Conservation (phyloP, 2,797 vertebrate species). For the Eupleurogrammus muticus region DNA sequence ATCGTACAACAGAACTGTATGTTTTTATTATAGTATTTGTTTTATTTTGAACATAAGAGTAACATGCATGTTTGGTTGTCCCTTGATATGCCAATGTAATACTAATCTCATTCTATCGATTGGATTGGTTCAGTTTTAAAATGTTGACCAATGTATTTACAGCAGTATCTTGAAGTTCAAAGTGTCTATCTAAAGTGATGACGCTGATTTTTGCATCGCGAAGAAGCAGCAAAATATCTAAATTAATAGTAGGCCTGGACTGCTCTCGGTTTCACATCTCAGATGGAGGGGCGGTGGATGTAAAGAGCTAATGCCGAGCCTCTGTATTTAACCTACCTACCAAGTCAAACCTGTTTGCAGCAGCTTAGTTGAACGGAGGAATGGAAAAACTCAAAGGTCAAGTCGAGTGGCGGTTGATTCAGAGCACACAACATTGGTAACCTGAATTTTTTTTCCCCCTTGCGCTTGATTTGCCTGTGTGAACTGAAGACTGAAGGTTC, state of each 20-base stretch:
- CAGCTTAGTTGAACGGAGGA: conserved; percentile 46
- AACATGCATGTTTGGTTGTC: neutral
- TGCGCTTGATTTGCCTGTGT: conserved; percentile 47
- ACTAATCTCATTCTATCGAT: no score
- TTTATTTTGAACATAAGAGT: no score
- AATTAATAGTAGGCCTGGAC: conserved; percentile 6
- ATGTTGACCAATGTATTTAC: neutral
- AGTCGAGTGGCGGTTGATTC: conserved; percentile 62
- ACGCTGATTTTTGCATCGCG: neutral
- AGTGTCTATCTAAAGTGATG: no score
- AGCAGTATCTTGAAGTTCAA: neutral
- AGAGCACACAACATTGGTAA: conserved; percentile 50
- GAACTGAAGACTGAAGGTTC: conserved; percentile 52
- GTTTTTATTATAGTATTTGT: neutral
- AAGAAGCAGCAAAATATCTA: conserved; percentile 6
- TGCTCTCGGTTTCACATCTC: conserved; percentile 44
- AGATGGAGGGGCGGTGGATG: neutral
- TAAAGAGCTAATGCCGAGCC: conserved; percentile 19
- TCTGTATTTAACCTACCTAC: conserved; percentile 14
- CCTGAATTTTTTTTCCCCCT: conserved; percentile 48
- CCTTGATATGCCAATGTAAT: no score
- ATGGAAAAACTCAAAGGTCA: conserved; percentile 83
- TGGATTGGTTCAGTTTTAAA: neutral
- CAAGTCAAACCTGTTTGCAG: conserved; percentile 37
- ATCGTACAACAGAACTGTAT: no score